Percentiles rank a stretch among this genome's conserved stretches.
Evolutionary conservation across 2,888 invertebrate species (phyloP).

Genomic region (Amitus sp.): DNA sequence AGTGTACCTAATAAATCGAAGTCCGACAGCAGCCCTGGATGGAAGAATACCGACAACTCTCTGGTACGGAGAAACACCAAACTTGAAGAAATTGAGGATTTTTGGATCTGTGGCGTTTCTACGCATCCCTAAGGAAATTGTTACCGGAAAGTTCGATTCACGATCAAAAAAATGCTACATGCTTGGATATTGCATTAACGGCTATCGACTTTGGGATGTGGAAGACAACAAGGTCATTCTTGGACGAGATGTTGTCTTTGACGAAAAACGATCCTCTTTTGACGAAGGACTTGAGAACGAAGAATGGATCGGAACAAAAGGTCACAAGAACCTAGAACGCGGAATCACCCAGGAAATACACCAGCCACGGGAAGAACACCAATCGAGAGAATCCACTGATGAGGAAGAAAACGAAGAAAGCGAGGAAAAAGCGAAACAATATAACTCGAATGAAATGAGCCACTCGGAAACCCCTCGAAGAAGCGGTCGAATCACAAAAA

Average conservation of each 20-base stretch:
- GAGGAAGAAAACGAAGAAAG: not conserved
- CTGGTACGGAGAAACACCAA: constrained; percentile 41
- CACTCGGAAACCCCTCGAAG: too few species aligned
- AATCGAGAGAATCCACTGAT: too few species aligned
- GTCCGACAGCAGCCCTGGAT: constrained; percentile 38
- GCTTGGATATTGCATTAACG: constrained; percentile 40
- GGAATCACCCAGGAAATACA: too few species aligned
- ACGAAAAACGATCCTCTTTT: too few species aligned
- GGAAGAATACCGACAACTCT: constrained; percentile 41
- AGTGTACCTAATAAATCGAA: constrained; percentile 45
- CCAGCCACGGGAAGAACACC: too few species aligned
- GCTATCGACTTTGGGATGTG: constrained; percentile 40
- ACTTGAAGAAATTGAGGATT: constrained; percentile 36
- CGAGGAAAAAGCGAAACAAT: too few species aligned
- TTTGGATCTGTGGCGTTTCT: constrained; percentile 41
- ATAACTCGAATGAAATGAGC: too few species aligned
- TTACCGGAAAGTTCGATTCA: constrained; percentile 38
- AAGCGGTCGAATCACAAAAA: too few species aligned
- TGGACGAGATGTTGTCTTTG: constrained; percentile 45
- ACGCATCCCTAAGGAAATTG: constrained; percentile 34
- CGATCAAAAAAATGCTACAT: constrained; percentile 30
- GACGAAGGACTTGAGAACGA: too few species aligned
- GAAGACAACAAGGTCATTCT: constrained; percentile 30
- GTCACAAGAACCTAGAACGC: too few species aligned
- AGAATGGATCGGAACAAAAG: too few species aligned